phyloP scores from a whole-genome alignment of 2,113 vertebrate genomes.

The Gavia stellata region DNA sequence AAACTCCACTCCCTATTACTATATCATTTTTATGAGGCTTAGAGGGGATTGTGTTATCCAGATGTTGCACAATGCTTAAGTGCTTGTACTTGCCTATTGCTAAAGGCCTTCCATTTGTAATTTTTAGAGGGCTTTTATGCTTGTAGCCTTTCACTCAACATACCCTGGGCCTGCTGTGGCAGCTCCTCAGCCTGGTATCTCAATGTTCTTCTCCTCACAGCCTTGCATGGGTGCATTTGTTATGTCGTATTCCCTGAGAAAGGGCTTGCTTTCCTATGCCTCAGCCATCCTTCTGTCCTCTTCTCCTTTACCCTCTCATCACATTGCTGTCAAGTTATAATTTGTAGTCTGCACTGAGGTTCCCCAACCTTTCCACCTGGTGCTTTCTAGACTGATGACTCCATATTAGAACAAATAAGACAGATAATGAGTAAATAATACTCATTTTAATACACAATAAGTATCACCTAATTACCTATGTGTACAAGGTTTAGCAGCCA shows the following conservation, averaged over 20 bases:
- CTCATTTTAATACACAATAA: not conserved
- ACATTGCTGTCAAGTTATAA: rapidly evolving
- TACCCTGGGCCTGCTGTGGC: not conserved
- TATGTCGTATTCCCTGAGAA: not conserved
- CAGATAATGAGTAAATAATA: not conserved
- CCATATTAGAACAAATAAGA: not conserved
- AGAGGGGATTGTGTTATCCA: not conserved
- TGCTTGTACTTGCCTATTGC: not conserved
- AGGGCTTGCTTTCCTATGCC: not conserved
- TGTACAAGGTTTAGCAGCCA: not conserved
- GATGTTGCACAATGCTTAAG: not conserved
- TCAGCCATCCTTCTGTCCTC: not conserved
- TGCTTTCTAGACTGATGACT: not conserved
- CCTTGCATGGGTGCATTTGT: not conserved
- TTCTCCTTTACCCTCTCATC: not conserved
- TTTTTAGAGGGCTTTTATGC: not conserved
- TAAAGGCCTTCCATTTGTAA: not conserved
- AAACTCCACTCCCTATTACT: not conserved
- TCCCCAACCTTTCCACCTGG: not conserved
- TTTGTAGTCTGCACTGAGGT: not conserved
- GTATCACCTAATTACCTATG: not conserved
- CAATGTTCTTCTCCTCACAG: rapidly evolving
- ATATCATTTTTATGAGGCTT: not conserved
- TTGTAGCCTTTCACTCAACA: not conserved
- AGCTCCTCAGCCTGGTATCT: not conserved